phyloP scores from a whole-genome alignment of 2,797 vertebrate genomes.

The Sebastes cheni region DNA sequence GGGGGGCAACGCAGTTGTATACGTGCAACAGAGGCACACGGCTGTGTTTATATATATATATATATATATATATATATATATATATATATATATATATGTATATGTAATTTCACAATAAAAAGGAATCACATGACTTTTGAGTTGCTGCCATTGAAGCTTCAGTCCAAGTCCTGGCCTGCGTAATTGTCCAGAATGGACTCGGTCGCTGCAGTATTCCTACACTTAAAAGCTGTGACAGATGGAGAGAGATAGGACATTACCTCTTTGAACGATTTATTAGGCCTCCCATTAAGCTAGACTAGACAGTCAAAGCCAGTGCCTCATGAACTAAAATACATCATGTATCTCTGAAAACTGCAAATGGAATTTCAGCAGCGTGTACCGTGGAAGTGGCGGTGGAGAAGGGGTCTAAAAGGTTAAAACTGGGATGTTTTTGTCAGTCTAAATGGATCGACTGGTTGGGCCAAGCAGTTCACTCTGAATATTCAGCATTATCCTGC shows the following conservation, averaged over 20 bases:
- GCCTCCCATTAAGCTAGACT: slow-evolving; percentile 28
- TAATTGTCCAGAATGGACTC: slow-evolving; percentile 30
- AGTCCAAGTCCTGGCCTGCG: slow-evolving; percentile 21
- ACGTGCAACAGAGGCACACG: not conserved
- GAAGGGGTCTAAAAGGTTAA: not conserved
- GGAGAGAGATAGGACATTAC: slow-evolving; percentile 36
- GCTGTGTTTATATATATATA: not conserved
- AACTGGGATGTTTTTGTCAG: not conserved
- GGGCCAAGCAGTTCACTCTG: not conserved
- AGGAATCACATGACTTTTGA: slow-evolving; percentile 7
- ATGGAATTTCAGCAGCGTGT: not conserved
- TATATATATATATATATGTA: not conserved
- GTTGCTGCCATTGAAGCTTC: slow-evolving; percentile 5
- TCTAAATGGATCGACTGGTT: not conserved
- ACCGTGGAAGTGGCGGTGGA: not conserved
- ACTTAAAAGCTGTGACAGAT: slow-evolving; percentile 57
- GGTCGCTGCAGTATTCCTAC: slow-evolving; percentile 18
- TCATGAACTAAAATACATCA: slow-evolving; percentile 19
- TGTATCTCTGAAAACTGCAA: slow-evolving; percentile 19
- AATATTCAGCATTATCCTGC: not conserved
- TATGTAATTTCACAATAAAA: not conserved
- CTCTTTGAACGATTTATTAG: slow-evolving; percentile 45
- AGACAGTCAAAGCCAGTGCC: slow-evolving; percentile 16
- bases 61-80: not conserved
- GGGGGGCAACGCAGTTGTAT: not conserved